Percentiles rank a stretch among this genome's conserved stretches.
phyloP scores from a whole-genome alignment of 2,797 vertebrate genomes.

The Xiphophorus birchmanni region DNA sequence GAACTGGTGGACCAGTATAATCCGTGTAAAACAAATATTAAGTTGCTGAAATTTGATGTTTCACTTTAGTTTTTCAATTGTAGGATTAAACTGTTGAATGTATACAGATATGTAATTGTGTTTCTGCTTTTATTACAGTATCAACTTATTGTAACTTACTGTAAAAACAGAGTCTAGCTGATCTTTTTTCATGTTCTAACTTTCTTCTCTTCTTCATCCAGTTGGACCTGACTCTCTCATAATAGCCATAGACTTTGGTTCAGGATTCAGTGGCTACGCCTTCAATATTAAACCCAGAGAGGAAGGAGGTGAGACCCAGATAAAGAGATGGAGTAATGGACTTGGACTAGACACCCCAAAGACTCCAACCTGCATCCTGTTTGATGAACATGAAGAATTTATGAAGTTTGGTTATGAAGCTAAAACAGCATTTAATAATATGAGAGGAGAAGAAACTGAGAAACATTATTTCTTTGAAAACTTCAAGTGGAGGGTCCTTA shows the following conservation, averaged over 20 bases:
- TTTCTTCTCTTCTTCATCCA: background rate
- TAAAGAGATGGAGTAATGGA: background rate
- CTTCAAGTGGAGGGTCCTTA: rapidly evolving
- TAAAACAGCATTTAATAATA: background rate
- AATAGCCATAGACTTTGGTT: background rate
- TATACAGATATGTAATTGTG: no score
- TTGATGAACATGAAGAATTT: background rate
- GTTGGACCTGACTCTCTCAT: background rate
- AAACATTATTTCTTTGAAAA: background rate
- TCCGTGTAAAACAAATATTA: background rate
- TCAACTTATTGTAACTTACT: background rate
- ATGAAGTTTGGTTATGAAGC: background rate
- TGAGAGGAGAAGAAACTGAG: background rate
- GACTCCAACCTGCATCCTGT: conserved; percentile 3
- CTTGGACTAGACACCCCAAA: background rate
- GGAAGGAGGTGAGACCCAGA: background rate
- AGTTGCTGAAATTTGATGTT: background rate
- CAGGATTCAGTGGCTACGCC: background rate
- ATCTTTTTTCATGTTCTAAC: background rate
- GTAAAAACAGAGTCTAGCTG: background rate
- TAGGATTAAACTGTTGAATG: background rate
- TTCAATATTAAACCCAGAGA: background rate
- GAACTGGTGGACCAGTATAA: background rate
- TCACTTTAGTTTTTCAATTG: background rate
- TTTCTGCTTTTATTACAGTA: no score